Evolutionary conservation across 1,140 invertebrate species (phyloP).

Genomic region (Drosophila obscura): DNA sequence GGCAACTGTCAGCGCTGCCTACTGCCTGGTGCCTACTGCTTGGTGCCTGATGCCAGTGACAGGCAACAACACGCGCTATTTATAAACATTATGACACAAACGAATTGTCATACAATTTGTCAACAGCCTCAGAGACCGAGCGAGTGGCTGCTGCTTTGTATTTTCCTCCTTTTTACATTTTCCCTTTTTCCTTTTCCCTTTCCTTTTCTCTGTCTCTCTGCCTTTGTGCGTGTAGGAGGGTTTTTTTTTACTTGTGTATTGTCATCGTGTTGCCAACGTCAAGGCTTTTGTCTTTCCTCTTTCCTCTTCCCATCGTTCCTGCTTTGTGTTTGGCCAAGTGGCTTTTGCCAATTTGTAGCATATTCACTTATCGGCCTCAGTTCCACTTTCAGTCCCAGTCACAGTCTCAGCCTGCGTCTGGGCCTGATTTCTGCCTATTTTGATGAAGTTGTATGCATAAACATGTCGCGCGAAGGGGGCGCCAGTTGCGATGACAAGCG

Average conservation of each 20-base stretch:
- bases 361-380: constrained; percentile 70
- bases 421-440: constrained; percentile 58
- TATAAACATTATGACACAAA: constrained; percentile 83
- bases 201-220: constrained; percentile 6
- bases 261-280: constrained; percentile 48
- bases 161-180: constrained; percentile 23
- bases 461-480: constrained; percentile 66
- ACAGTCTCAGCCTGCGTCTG: neutral
- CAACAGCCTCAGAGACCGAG: constrained; percentile 57
- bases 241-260: constrained; percentile 45
- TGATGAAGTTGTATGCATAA: constrained; percentile 82
- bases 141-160: constrained; percentile 57
- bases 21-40: constrained; percentile 40
- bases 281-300: constrained; percentile 47
- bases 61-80: constrained; percentile 77
- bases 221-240: constrained; percentile 24
- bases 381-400: constrained; percentile 10
- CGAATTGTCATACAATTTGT: constrained; percentile 83
- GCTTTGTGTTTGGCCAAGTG: constrained; percentile 45
- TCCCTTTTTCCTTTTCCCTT: constrained; percentile 11
- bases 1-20: constrained; percentile 46
- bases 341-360: constrained; percentile 71
- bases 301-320: constrained; percentile 11
- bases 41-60: constrained; percentile 61
- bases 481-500: constrained; percentile 79